These are phyloP conservation scores for Scolanthus callimorphus DNA, from an alignment of 92 coral and sea anemone species.

Conservation along the genomic window DNA sequence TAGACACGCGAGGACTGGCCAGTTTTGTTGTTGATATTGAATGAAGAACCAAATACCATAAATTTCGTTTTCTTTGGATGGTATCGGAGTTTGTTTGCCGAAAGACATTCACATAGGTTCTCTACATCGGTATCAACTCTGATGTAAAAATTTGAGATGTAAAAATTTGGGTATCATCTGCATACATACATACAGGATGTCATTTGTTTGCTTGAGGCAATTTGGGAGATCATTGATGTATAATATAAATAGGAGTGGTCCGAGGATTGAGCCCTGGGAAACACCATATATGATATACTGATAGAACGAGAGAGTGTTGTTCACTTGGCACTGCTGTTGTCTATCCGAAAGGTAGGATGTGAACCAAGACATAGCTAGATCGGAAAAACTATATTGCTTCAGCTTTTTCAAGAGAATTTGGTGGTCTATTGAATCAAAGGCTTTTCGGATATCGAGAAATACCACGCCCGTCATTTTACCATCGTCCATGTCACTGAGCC, in stretches of 20 bases:
- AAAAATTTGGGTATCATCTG: constrained; percentile 47
- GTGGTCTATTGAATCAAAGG: constrained; percentile 46
- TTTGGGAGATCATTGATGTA: constrained; percentile 36
- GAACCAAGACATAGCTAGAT: constrained; percentile 26
- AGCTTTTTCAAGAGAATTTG: constrained; percentile 27
- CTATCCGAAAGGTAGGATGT: constrained; percentile 21
- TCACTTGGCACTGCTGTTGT: constrained; percentile 32
- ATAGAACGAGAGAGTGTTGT: constrained; percentile 11
- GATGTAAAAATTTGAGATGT: constrained; percentile 5
- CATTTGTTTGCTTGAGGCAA: constrained; percentile 9
- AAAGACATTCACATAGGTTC: not conserved
- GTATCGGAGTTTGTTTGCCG: constrained; percentile 26
- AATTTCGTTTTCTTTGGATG: constrained; percentile 29
- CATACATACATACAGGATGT: constrained; percentile 24
- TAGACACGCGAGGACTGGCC: too few species aligned
- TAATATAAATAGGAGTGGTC: constrained; percentile 42
- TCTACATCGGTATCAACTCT: not conserved
- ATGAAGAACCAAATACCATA: constrained; percentile 40
- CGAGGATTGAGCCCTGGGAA: constrained; percentile 51
- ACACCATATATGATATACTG: constrained; percentile 23
- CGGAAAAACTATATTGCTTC: constrained; percentile 23
- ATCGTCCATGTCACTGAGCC: constrained; percentile 36
- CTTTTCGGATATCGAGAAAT: constrained; percentile 47
- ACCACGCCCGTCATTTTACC: constrained; percentile 39
- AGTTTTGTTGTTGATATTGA: constrained; percentile 16